Evolutionary conservation across 2,797 vertebrate genomes (phyloP), one percentile per base, ranked within the genome.

Genomic region (Lacerta bilineata): DNA sequence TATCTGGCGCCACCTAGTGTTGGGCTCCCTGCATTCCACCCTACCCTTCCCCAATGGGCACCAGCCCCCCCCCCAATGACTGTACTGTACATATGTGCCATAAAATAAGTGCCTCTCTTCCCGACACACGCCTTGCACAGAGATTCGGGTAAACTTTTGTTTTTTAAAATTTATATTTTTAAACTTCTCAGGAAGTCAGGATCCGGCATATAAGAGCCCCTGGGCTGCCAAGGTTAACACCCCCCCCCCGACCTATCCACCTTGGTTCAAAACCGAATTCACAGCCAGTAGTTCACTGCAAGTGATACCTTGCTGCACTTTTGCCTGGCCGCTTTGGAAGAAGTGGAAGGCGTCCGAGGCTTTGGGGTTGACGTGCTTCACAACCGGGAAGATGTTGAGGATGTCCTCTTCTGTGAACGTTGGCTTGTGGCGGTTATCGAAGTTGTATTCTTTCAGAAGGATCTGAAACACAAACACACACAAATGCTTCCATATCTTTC

Each of bases 321-420:
- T 99, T 88, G 99, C 98, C 97, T 99, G 99, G 76, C 99, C 99
- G 41, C 99, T 99, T 97, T 99, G 99, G 97, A 99, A 99, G 97
- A 99, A 99, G 96, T 99, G 99, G 96, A 99, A 99, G 95, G 99
- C 99, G 1, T 99, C 99, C 0, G 99, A 99, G 79, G 99, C 99
- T 97, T 99, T 99, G 93, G 99, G 99, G 95, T 99, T 99, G 29
- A 99, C 98, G 0, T 99, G 99, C 94, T 99, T 99, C 91, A 99
- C 99, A 4, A 99, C 98, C 0, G 99, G 99, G 94, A 99, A 99
- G 95, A 99, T 99, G 93, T 99, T 99, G 86, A 99, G 97, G 94
- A 99, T 99, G 90, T 99, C 99, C 91, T 99, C 99, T 95, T 99
- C 99, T 0, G 98, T 99, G 96, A 99, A 99, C 74, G 99, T 97